Evolutionary conservation across 2,888 invertebrate species (phyloP), one percentile per base, ranked within the genome.

Genomic region (Lepidonotus clava): DNA sequence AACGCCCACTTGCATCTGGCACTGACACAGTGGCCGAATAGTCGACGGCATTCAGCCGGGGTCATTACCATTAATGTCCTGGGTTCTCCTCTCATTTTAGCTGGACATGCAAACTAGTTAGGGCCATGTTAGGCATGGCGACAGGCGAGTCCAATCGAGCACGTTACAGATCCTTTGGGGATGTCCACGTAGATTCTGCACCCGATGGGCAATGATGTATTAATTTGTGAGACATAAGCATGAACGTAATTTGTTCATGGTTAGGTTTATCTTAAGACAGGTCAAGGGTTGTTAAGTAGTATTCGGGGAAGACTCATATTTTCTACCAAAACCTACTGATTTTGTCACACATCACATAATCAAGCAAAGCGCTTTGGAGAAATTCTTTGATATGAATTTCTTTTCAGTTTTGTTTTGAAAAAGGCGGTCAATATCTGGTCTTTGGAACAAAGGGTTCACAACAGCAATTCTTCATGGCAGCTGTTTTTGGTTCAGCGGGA

Each of bases 11-110:
- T 38, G 36, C 71, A 71, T 71, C 38, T 71, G 71, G 71, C 71
- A 71, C 71, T 36, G 71, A 71, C 71, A 71, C 71, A 71, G 71
- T 71, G 71, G 71, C 36, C 71, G 71, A 71, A 14, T 38, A 38
- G 71, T 71, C 11, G 71, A 18, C 71, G 71, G 36, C 71, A 71
- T 34, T 71, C 71, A 38, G 71, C 14, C 8, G 21, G n/a, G 36
- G 38, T 71, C 36, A 24, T 38, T 71, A 38, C 71, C 71, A 71
- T 36, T 71, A 71, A 34, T 71, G 61, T 28, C 61, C 61, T 28
- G 24, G n/a, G n/a, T 32, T 61, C 28, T 11, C 28, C 61, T 11
- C 61, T 61, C 61, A 61, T 61, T 61, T 32, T 11, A 32, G 28
- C 11, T 28, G 28, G 61, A 61, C 61, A 61, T 61, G 61, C 61